Evolutionary conservation across 2,888 invertebrate species (phyloP), one percentile per base, ranked within the genome.

Genomic region (Sinotaia quadrata): DNA sequence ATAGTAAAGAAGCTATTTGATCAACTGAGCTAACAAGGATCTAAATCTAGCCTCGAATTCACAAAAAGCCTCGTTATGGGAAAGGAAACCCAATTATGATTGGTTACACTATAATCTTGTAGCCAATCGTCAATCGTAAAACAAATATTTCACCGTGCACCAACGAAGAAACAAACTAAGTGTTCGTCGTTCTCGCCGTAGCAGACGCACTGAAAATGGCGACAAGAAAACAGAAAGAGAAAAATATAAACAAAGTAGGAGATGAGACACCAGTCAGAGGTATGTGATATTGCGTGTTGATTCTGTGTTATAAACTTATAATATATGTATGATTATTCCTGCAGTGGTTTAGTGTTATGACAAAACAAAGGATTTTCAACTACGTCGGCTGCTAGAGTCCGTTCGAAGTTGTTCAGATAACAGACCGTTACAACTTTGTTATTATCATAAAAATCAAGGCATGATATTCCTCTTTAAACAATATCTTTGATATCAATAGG

Each of bases 171-270:
- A 47, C 47, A 47, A 47, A 47, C 47, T n/a, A n/a, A n/a, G 47
- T 24, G 24, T 24, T n/a, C 47, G 24, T n/a, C 24, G 47, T 18
- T 47, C 7, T 47, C n/a, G n/a, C 21, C 18, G 21, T 47, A 47
- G 47, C 47, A 47, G 47, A 47, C 47, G 47, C 47, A 47, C 47
- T 21, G 54, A 27, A 31, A 31, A 54, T 54, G 54, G 54, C 54
- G 31, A 31, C 31, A 24, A 54, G 31, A 29, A 31, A 27, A 10
- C 54, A 54, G 24, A 54, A 54, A 54, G 31, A 31, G 54, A 54
- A 31, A 54, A 31, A 54, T 27, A 31, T 31, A 27, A 54, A 27
- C 54, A 54, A 29, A 31, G 27, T 12, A 8, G 54, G 31, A 12
- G 54, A 29, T 12, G 7, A 54, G 54, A 27, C 47, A 15, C 21